Percentiles rank a stretch among this genome's conserved stretches.
phyloP scores from a whole-genome alignment of 2,888 invertebrate genomes.

The Drosophila flavopinicola region DNA sequence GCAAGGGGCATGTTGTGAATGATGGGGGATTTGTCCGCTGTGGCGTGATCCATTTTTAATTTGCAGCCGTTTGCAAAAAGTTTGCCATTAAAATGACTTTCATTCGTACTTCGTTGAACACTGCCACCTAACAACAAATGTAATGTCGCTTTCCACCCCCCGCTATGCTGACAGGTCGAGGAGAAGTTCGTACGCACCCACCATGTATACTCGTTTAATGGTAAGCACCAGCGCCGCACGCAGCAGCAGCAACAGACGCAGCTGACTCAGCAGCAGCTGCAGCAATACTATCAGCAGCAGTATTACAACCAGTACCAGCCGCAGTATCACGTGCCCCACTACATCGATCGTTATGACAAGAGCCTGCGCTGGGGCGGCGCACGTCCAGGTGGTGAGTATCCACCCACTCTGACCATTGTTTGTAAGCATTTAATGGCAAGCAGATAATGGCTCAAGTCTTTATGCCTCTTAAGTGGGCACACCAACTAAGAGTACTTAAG shows the following conservation, averaged over 20 bases:
- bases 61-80: slow-evolving; percentile 35
- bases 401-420: background rate
- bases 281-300: slow-evolving; percentile 76
- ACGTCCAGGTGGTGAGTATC: slow-evolving; percentile 67
- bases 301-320: slow-evolving; percentile 77
- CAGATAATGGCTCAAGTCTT: background rate
- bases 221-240: slow-evolving; percentile 82
- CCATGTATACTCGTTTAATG: slow-evolving; percentile 81
- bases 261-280: slow-evolving; percentile 74
- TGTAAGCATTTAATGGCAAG: background rate
- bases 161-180: slow-evolving; percentile 80
- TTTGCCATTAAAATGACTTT: slow-evolving; percentile 76
- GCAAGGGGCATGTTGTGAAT: slow-evolving; percentile 11
- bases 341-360: slow-evolving; percentile 83
- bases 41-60: slow-evolving; percentile 69
- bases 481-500: background rate
- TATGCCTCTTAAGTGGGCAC: background rate
- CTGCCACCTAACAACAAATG: slow-evolving; percentile 30
- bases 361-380: slow-evolving; percentile 81
- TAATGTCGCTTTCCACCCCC: no score
- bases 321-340: slow-evolving; percentile 77
- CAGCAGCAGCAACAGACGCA: slow-evolving; percentile 82
- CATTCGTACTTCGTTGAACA: slow-evolving; percentile 40
- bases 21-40: slow-evolving; percentile 28
- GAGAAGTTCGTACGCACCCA: slow-evolving; percentile 84